Evolutionary conservation across 2,113 vertebrate species (phyloP).

Genomic region (Aplodontia rufa): DNA sequence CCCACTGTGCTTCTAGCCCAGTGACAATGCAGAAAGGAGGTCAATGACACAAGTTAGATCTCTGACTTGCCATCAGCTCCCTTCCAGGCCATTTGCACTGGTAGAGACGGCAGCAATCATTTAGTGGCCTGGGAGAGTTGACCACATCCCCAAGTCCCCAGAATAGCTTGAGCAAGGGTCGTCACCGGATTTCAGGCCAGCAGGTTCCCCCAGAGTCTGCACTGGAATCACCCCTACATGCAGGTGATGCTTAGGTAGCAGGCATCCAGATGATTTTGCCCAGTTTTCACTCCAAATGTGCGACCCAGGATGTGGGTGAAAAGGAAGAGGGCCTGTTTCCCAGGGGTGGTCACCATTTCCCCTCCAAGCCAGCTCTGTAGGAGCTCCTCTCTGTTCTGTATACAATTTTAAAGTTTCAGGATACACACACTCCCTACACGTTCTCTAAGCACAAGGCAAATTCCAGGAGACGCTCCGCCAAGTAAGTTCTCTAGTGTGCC

Average conservation of each 20-base stretch:
- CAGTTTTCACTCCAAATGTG: neutral
- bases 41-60: neutral
- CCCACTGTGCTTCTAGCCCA: neutral
- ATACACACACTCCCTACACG: neutral
- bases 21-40: neutral
- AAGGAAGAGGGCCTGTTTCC: neutral
- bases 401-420: neutral
- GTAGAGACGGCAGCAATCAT: neutral
- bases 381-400: neutral
- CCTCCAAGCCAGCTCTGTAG: neutral
- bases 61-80: neutral
- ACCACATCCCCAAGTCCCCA: neutral
- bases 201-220: neutral
- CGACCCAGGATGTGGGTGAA: neutral
- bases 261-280: neutral
- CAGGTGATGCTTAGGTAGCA: neutral
- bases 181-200: no score
- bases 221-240: neutral
- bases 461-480: neutral
- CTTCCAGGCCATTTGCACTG: neutral
- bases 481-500: neutral
- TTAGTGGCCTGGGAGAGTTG: neutral
- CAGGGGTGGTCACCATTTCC: neutral
- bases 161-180: neutral
- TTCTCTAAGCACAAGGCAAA: neutral